Base-by-base conservation (phyloP, 2,888 invertebrate genomes). In the Leptinotarsa peninsularis region DNA sequence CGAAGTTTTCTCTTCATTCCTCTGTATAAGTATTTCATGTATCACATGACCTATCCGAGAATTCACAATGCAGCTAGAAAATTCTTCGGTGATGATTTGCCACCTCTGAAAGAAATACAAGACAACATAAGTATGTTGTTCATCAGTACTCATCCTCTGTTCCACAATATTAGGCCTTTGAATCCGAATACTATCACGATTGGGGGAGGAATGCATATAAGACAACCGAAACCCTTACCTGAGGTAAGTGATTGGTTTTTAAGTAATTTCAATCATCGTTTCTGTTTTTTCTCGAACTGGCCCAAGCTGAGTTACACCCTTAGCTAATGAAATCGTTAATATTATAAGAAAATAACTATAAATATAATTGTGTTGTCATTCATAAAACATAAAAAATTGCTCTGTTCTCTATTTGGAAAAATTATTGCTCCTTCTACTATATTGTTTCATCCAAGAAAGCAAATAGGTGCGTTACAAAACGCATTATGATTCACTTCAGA, bases 71-170 rank as follows among this genome's bases (percentile, higher is more conserved):
- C 78, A 14, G 72, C 83, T 7, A 76, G 74, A 56, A 83, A 81
- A 52, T 82, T 84, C 79, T 87, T 88, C 70, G 87, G 86, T 0
- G 76, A 84, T 5, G 81, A 82, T 66, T 78, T 83, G 60, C 85
- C 86, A 0, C 49, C 78, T 14, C 18, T 84, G 4, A 21, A 10
- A 4, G 85, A 85, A 1, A 70, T 87, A 5, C 81, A 81, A 49
- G 81, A 83, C 60, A 83, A 83, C 69, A 83, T 86, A 54, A 85
- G 84, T 72, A 81, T 87, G 84, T 54, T 87, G 67, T 86, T 88
- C 71, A 73, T 86, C 5, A 85, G 85, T 73, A 80, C 82, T 0
- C 83, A 88, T 83, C 85, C 86, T 0, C 73, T 86, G 70, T 86
- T 87, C 73, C 82, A 84, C 70, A 76, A 76, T n/a, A 69, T 84